Evolutionary conservation across 1,140 invertebrate genomes (phyloP).

Genomic region (Pseudomyrmex concolor): DNA sequence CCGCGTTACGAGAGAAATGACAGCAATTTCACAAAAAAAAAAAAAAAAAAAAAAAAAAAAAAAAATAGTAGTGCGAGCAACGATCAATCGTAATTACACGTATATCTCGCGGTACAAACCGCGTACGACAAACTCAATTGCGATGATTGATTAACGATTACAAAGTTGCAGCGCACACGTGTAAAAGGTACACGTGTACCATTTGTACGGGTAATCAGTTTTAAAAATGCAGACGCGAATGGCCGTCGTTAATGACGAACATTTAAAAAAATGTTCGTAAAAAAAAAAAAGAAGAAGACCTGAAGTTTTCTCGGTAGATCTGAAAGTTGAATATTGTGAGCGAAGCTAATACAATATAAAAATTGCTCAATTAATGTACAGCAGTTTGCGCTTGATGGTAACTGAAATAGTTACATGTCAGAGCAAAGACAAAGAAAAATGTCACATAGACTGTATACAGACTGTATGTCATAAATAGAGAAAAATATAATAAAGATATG

Average conservation of each 20-base stretch:
- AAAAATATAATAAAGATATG: neutral
- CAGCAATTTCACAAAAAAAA: conserved; percentile 13
- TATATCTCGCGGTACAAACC: neutral
- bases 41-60: too few species aligned
- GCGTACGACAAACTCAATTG: conserved; percentile 5
- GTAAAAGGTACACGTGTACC: conserved; percentile 6
- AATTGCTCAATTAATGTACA: neutral
- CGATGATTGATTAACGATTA: neutral
- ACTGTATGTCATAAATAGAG: neutral
- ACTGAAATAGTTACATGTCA: neutral
- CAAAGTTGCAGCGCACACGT: neutral
- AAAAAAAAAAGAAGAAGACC: neutral
- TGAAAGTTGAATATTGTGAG: conserved; percentile 3
- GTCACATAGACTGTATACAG: neutral
- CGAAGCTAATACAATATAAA: neutral
- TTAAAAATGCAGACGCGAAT: conserved; percentile 14
- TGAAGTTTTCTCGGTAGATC: neutral
- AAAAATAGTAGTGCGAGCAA: neutral
- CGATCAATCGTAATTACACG: conserved; percentile 37
- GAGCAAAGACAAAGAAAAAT: neutral
- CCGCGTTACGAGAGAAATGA: neutral
- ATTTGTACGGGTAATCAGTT: neutral
- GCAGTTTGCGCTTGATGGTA: neutral
- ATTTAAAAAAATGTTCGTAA: neutral
- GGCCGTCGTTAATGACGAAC: neutral